Base-by-base conservation (phyloP, 2,888 invertebrate genomes). In the Xestobium rufovillosum region DNA sequence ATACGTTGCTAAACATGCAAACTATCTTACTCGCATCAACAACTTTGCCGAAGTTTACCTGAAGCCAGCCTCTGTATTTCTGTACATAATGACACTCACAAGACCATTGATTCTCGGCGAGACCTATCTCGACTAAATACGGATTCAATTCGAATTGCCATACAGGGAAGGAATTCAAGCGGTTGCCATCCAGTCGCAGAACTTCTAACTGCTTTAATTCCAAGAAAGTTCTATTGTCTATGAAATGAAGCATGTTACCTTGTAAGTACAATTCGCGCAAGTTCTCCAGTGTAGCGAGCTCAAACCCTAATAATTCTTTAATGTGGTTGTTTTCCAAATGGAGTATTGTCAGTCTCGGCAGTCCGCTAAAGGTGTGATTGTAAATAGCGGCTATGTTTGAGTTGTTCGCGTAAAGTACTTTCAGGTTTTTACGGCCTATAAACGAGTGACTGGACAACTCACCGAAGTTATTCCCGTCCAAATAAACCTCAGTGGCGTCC, bases 401-500 rank as follows among this genome's bases (percentile, higher is more conserved):
- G 66, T 85, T 83, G 67, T 92, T 92, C 31, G 89, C 83, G 62
- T 83, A 90, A 43, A 92, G 71, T 48, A 88, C 82, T 63, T 82
- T 81, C 55, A 92, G 71, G 63, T 90, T 90, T 66, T 91, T 91
- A 47, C 91, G 76, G 2, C 91, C 94, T 52, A 94, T 83, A 66
- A 95, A 92, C 26, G 87, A 83, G 59, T 92, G 90, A 51, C 86
- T 84, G 34, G 83, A 80, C 53, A 95, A 72, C 60, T 87, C 83
- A 44, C 83, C 81, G 62, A 95, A 83, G 60, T 85, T 79, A 62
- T 94, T 91, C 43, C 92, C 91, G 64, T 92, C 92, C 53, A 95
- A 76, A 67, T 90, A 91, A 40, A 95, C 80, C 69, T 91, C 89
- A 15, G 94, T 94, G 49, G 92, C 90, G 67, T 92, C 91, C 90